Evolutionary conservation across 2,113 vertebrate species (phyloP).

Genomic region (Hemicordylus capensis): DNA sequence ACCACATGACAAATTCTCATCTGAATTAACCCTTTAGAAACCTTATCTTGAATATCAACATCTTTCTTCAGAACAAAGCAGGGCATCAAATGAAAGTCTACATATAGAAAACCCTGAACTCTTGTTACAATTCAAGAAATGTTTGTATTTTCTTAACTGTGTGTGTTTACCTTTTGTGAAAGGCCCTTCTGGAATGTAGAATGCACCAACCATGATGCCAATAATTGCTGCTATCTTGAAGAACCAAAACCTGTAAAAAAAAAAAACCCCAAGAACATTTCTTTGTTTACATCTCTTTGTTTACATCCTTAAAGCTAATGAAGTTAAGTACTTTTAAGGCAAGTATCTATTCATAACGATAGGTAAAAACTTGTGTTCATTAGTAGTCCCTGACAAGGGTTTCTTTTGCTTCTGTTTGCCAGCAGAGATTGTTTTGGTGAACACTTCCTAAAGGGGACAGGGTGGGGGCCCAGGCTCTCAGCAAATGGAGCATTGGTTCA

Average conservation of each 20-base stretch:
- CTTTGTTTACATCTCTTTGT: not conserved
- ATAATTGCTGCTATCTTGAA: constrained; percentile 90
- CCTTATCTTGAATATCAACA: no score
- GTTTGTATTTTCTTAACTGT: not conserved
- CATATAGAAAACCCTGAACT: not conserved
- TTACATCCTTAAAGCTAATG: not conserved
- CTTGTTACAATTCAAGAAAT: not conserved
- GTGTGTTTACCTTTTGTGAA: constrained; percentile 86
- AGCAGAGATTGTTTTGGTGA: not conserved
- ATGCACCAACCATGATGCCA: constrained; percentile 89
- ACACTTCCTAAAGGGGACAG: no score
- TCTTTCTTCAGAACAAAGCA: not conserved
- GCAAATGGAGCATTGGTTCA: no score
- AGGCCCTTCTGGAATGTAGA: constrained; percentile 90
- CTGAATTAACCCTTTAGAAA: not conserved
- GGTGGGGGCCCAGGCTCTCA: no score
- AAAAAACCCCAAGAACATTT: constrained; percentile 33
- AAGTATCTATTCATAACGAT: constrained; percentile 8
- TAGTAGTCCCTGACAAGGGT: not conserved
- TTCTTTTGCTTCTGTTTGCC: not conserved
- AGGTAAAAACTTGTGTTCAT: not conserved
- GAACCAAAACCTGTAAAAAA: constrained; percentile 90
- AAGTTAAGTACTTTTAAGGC: not conserved
- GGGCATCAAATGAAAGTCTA: not conserved
- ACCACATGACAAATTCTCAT: not conserved